Conservation (phyloP, 2,797 vertebrate genomes). For the Sardinella longiceps region DNA sequence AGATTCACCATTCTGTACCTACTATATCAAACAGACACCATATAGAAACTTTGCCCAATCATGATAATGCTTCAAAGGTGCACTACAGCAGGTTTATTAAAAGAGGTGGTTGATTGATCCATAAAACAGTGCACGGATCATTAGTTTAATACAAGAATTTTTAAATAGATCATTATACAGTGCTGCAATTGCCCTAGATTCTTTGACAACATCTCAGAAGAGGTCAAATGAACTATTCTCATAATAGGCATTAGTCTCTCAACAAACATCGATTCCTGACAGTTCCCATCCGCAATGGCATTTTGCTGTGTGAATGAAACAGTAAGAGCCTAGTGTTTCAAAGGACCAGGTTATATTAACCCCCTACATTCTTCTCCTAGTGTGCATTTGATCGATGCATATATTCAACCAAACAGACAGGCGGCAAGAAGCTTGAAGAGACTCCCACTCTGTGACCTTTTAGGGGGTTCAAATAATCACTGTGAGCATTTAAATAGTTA, state of each 20-base stretch:
- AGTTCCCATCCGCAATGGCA: not conserved
- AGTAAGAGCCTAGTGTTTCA: constrained; percentile 19
- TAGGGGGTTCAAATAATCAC: constrained; percentile 1
- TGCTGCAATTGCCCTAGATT: not conserved
- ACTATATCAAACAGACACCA: not conserved
- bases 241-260: not conserved
- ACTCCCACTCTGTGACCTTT: constrained; percentile 40
- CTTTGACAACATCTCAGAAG: not conserved
- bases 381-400: not conserved
- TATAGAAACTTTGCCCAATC: not conserved
- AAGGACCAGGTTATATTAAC: not conserved
- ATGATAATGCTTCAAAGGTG: not conserved
- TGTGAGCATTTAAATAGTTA: constrained; percentile 34
- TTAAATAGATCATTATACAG: not conserved
- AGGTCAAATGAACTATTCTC: constrained; percentile 1
- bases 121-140: not conserved
- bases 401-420: constrained; percentile 2
- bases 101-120: not conserved
- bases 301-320: not conserved
- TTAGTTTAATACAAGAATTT: not conserved
- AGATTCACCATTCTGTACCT: too few species aligned
- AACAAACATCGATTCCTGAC: not conserved
- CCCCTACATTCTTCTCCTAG: not conserved
- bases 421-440: not conserved
- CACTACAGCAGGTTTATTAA: not conserved